Evolutionary conservation across 2,113 vertebrate genomes (phyloP), one percentile per base, ranked within the genome.

Genomic region (Suricata suricatta): DNA sequence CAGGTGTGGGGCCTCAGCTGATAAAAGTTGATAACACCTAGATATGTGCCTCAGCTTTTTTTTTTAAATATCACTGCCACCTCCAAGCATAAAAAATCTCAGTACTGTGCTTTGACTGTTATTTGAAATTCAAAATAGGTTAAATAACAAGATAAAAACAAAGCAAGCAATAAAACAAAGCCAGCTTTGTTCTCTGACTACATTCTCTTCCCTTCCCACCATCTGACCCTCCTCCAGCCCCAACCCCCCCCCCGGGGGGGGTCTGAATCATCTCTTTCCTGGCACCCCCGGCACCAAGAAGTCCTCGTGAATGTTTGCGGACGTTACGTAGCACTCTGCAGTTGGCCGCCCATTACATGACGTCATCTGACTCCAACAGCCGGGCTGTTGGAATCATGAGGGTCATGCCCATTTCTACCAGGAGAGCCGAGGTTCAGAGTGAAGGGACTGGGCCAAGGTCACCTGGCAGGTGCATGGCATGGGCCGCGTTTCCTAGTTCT

Each of bases 41-140:
- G 35, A 33, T 52, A 14, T 4, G 63, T 38, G 47, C 10, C 38
- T 82, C 72, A 33, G 54, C 60, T 17, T 33, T 64, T 76, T 52
- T 72, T 52, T 50, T 31, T 0, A 19, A 71, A 69, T 68, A 44
- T 44, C 6, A 19, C 57, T 14, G n/a, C 97, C 83, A 87, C 90
- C 95, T 95, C 93, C 60, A 41, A 97, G 47, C 38, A 13, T 68
- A 91, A 95, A 60, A 84, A 95, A 88, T 60, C 87, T 96, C 90
- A 54, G 71, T 31, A 41, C 19, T 77, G 88, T 66, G 81, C 89
- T 96, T 92, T 54, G 66, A 60, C 27, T 90, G 93, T 72, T 92
- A 98, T 98, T 96, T 98, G 97, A 98, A 98, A 97, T 98, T 97
- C 97, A 98, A 96, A 98, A 96, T 85, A 96, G 97, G 97, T 97